phyloP scores from a whole-genome alignment of 2,797 vertebrate genomes.

The Arremon brunneinucha region DNA sequence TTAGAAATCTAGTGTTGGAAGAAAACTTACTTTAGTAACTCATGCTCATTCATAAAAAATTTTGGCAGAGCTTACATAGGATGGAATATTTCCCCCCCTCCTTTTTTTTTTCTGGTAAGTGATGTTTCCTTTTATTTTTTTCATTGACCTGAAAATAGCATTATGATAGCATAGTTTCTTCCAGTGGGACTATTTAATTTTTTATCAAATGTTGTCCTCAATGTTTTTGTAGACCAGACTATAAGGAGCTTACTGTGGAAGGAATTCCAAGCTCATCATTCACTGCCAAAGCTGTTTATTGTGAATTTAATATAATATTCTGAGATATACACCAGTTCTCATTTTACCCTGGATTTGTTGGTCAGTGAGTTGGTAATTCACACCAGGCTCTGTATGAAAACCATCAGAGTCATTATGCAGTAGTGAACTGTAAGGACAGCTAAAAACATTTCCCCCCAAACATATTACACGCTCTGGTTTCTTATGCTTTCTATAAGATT shows the following conservation, averaged over 20 bases:
- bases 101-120: not conserved
- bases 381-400: not conserved
- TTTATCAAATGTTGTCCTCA: not conserved
- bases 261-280: not conserved
- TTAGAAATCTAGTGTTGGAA: not conserved
- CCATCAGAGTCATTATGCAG: not conserved
- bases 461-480: not conserved
- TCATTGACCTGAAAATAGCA: not conserved
- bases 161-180: not conserved
- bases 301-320: not conserved
- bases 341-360: not conserved
- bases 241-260: not conserved
- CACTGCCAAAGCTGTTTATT: not conserved
- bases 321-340: not conserved
- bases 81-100: not conserved
- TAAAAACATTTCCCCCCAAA: not conserved
- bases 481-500: not conserved
- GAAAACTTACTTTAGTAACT: not conserved
- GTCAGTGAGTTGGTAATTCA: not conserved
- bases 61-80: not conserved
- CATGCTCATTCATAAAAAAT: not conserved
- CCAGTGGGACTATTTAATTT: not conserved
- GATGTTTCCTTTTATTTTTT: not conserved
- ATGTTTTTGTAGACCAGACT: not conserved
- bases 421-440: not conserved